phyloP scores from a whole-genome alignment of 2,797 vertebrate genomes.

The Sebastes variabilis region DNA sequence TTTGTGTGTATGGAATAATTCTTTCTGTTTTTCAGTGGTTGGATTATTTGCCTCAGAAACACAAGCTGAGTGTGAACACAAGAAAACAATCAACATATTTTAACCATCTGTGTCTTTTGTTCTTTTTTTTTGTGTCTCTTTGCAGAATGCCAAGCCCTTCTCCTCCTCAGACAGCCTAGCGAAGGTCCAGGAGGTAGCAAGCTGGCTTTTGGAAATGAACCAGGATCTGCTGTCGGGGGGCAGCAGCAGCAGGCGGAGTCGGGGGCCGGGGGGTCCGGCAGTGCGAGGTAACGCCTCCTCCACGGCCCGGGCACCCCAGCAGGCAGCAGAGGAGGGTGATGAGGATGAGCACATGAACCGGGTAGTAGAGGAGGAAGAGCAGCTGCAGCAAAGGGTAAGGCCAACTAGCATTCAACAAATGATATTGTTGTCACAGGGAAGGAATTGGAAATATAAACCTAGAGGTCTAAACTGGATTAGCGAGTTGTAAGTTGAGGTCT shows the following conservation, averaged over 20 bases:
- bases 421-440: neutral
- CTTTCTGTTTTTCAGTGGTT: neutral
- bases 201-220: conserved; percentile 99
- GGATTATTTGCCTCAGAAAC: neutral
- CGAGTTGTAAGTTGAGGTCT: neutral
- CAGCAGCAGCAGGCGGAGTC: conserved; percentile 97
- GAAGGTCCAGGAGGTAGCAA: conserved; percentile 99
- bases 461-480: neutral
- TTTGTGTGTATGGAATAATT: conserved; percentile 2
- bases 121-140: conserved; percentile 38
- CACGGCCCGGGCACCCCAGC: conserved; percentile 93
- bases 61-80: neutral
- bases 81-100: neutral
- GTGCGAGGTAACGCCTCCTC: conserved; percentile 95
- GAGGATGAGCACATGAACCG: conserved; percentile 87
- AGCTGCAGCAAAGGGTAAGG: conserved; percentile 73
- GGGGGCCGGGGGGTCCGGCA: conserved; percentile 90
- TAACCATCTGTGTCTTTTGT: conserved; percentile 1
- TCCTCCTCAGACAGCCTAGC: conserved; percentile 99
- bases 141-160: conserved; percentile 98
- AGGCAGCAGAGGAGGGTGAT: conserved; percentile 90
- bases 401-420: neutral
- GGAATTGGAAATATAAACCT: neutral
- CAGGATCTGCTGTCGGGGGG: conserved; percentile 99
- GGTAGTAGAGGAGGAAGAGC: conserved; percentile 82